Percentiles rank a stretch among this genome's conserved stretches.
phyloP scores from a whole-genome alignment of 2,888 invertebrate genomes.

The Drosophila diplacantha region DNA sequence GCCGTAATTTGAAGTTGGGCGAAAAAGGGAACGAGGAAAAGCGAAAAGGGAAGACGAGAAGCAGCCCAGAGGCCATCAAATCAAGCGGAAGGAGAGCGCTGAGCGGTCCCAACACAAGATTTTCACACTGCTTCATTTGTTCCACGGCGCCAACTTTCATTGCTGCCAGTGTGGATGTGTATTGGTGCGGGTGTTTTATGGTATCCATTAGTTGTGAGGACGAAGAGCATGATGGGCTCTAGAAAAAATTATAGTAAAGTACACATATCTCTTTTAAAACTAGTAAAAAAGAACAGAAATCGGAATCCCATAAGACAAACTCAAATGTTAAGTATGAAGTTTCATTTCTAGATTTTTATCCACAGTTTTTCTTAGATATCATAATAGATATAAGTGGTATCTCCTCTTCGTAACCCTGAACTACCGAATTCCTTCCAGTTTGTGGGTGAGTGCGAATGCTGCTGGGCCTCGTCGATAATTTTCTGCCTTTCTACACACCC shows the following conservation, averaged over 20 bases:
- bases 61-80: slow-evolving; percentile 58
- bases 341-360: too few species aligned
- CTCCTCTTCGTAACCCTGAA: not conserved
- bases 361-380: too few species aligned
- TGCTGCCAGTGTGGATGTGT: slow-evolving; percentile 20
- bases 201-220: slow-evolving; percentile 7
- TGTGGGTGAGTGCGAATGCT: slow-evolving; percentile 13
- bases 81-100: slow-evolving; percentile 61
- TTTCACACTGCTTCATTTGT: slow-evolving; percentile 69
- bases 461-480: slow-evolving; percentile 61
- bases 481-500: slow-evolving; percentile 68
- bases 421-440: not conserved
- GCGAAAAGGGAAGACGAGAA: slow-evolving; percentile 13
- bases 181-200: slow-evolving; percentile 15
- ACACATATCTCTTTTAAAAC: too few species aligned
- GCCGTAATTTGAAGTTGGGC: slow-evolving; percentile 47
- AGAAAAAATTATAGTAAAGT: not conserved
- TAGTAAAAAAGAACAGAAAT: not conserved
- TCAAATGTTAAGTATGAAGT: not conserved
- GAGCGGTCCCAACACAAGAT: slow-evolving; percentile 47
- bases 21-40: slow-evolving; percentile 6
- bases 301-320: accelerated
- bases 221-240: not conserved
- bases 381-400: not conserved
- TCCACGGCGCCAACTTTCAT: slow-evolving; percentile 39